Base-by-base conservation (phyloP, 2,113 vertebrate genomes). In the Oreocharis arfaki region DNA sequence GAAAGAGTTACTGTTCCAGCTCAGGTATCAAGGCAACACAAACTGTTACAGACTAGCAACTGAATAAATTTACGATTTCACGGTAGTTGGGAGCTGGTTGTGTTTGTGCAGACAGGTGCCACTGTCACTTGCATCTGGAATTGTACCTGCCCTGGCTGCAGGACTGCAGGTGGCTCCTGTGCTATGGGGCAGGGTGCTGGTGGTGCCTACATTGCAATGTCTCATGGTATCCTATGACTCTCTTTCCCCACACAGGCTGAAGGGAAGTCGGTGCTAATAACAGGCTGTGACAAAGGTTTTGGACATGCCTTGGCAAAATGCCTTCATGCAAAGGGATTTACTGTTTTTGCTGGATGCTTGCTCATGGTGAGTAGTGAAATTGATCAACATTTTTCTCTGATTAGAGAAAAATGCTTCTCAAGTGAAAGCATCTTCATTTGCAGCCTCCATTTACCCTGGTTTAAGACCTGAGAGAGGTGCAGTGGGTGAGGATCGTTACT, bases 261-360 rank as follows among this genome's bases (percentile, higher is more conserved):
- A 28, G 98, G 98, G 6, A 99, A 98, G 96, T 97, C 97, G 0
- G 98, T 99, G 74, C 93, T 99, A 5, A 95, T 99, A 69, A 99
- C 99, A 19, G 98, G 98, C 61, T 99, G 99, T 67, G 98, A 99
- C 96, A 97, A 96, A 71, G 98, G 99, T 12, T 99, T 99, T 88
- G 99, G 99, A 47, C 97, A 97, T 39, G 98, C 98, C 30, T 97
- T 99, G 42, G 98, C 99, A 68, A 98, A 98, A 92, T 97, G 93
- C 75, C 96, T 99, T 39, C 98, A 99, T 44, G 92, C 96, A 27
- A 89, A 98, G 16, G 98, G 98, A 46, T 99, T 99, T 97, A 98
- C 97, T 1, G 98, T 98, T 84, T 99, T 99, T 91, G 99, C 99
- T 23, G 98, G 98, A 53, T 99, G 98, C 71, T 96, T 99, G 42